Percentiles rank a stretch among this genome's conserved stretches.
phyloP scores from a whole-genome alignment of 1,140 invertebrate species.

The Drosophila aff. region DNA sequence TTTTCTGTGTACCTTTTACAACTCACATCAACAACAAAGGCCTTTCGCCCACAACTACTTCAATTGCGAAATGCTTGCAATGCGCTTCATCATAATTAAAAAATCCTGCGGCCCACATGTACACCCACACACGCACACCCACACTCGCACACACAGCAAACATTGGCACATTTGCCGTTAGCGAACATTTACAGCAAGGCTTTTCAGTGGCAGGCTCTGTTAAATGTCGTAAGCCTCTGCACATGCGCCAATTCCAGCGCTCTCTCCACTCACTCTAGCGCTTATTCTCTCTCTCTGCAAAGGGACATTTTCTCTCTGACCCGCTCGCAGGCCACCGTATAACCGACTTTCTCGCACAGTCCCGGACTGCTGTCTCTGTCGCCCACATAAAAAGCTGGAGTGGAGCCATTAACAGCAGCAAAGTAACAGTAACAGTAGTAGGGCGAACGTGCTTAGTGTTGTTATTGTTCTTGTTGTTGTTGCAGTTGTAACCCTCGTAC shows the following conservation, averaged over 20 bases:
- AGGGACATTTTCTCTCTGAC: slow-evolving; percentile 31
- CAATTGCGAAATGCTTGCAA: slow-evolving; percentile 60
- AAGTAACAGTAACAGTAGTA: slow-evolving; percentile 42
- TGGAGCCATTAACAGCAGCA: slow-evolving; percentile 30
- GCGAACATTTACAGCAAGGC: background rate
- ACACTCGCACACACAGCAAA: slow-evolving; percentile 15
- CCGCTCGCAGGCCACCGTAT: background rate
- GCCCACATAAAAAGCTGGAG: slow-evolving; percentile 2
- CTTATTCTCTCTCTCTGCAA: background rate
- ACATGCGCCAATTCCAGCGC: slow-evolving; percentile 13
- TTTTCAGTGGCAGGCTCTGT: slow-evolving; percentile 8
- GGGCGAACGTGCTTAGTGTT: slow-evolving; percentile 26
- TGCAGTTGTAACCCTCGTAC: slow-evolving; percentile 60
- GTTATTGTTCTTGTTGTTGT: slow-evolving; percentile 26
- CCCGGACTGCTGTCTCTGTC: slow-evolving; percentile 17
- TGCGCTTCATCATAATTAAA: slow-evolving; percentile 71
- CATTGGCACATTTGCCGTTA: slow-evolving; percentile 16
- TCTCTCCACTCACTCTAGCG: background rate
- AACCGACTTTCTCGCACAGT: slow-evolving; percentile 29
- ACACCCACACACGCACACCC: slow-evolving; percentile 7
- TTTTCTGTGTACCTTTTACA: slow-evolving; percentile 12
- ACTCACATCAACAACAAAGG: slow-evolving; percentile 32
- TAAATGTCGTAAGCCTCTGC: background rate
- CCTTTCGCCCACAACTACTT: slow-evolving; percentile 51
- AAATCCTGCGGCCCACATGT: slow-evolving; percentile 38